A percentile compares a stretch with the other conserved stretches of the same genome.
phyloP scores from a whole-genome alignment of 1,140 invertebrate genomes.

The Drosophila sulfurigaster region DNA sequence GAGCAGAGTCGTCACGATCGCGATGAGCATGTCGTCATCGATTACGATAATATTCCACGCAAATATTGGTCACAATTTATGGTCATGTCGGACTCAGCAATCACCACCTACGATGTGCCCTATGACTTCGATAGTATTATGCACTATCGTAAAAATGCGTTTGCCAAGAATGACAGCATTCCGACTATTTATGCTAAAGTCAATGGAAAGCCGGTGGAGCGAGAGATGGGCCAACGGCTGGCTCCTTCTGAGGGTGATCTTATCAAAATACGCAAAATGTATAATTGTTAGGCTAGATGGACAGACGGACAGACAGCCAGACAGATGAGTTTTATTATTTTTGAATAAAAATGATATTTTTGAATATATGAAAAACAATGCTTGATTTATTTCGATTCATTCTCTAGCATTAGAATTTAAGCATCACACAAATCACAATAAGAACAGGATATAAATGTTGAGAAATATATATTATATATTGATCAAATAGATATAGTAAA shows the following conservation, averaged over 20 bases:
- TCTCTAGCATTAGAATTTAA: too few species aligned
- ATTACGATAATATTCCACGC: slow-evolving; percentile 86
- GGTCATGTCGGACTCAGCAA: slow-evolving; percentile 56
- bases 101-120: slow-evolving; percentile 72
- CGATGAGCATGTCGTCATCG: slow-evolving; percentile 85
- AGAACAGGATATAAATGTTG: too few species aligned
- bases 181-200: slow-evolving; percentile 66
- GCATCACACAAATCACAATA: too few species aligned
- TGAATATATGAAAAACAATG: too few species aligned
- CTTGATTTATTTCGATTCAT: too few species aligned
- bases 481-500: too few species aligned
- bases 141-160: slow-evolving; percentile 86
- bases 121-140: slow-evolving; percentile 86
- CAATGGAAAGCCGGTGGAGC: slow-evolving; percentile 55
- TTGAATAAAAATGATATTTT: too few species aligned
- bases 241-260: slow-evolving; percentile 74
- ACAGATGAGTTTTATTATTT: too few species aligned
- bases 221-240: slow-evolving; percentile 68
- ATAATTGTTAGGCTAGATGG: slow-evolving; percentile 55
- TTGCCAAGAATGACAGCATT: slow-evolving; percentile 86
- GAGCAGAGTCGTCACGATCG: slow-evolving; percentile 87
- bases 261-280: slow-evolving; percentile 72
- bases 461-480: too few species aligned
- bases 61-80: slow-evolving; percentile 78
- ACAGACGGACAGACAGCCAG: too few species aligned